phyloP scores from a whole-genome alignment of 2,113 vertebrate genomes.

The Corythornis cristatus region DNA sequence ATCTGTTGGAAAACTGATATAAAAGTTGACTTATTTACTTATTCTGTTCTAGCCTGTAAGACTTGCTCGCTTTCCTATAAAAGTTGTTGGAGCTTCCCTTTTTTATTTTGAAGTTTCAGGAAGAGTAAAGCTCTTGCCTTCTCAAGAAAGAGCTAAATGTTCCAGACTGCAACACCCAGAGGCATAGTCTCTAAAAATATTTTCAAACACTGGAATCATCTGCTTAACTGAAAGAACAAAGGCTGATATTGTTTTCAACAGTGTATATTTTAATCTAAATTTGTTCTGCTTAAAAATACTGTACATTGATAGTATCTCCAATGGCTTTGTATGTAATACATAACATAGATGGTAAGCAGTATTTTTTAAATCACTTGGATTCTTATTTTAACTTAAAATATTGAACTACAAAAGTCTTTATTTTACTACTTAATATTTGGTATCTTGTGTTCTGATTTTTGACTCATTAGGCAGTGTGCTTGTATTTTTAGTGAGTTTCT shows the following conservation, averaged over 20 bases:
- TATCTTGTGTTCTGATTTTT: neutral
- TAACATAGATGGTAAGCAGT: neutral
- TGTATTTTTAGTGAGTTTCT: slow-evolving; percentile 29
- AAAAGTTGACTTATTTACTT: neutral
- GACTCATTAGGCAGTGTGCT: neutral
- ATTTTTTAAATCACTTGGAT: neutral
- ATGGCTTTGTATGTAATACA: neutral
- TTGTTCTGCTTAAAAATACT: neutral
- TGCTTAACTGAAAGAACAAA: neutral
- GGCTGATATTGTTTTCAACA: neutral
- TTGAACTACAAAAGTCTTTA: neutral
- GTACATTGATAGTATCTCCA: neutral
- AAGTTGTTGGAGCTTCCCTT: neutral
- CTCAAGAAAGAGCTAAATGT: neutral
- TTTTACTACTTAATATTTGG: neutral
- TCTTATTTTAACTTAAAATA: neutral
- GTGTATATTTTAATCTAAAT: neutral
- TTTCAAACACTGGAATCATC: neutral
- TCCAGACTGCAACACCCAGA: neutral
- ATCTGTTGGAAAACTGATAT: neutral
- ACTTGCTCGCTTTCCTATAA: neutral
- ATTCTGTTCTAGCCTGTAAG: neutral
- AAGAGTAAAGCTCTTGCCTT: neutral
- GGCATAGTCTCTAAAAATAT: neutral
- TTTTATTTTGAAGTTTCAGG: neutral